A percentile compares a stretch with the other conserved stretches of the same genome.
Evolutionary conservation across 2,113 vertebrate species (phyloP).

Genomic region (Nicator chloris): DNA sequence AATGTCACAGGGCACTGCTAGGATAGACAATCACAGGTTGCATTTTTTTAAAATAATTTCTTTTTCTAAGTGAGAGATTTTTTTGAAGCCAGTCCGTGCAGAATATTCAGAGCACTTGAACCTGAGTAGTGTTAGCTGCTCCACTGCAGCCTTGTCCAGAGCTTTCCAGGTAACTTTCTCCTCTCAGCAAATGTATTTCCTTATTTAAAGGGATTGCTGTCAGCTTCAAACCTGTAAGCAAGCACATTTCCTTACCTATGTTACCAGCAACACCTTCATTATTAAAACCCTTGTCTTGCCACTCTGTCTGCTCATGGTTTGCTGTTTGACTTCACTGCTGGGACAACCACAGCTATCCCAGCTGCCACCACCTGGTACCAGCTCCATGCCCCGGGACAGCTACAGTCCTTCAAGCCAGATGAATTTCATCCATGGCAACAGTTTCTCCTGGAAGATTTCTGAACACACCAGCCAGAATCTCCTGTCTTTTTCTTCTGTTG

Average conservation of each 20-base stretch:
- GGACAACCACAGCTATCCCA: not conserved
- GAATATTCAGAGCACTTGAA: conserved; percentile 63
- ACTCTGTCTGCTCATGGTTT: not conserved
- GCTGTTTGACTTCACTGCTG: not conserved
- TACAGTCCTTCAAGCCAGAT: not conserved
- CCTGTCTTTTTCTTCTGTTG: not conserved
- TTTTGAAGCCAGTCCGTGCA: conserved; percentile 64
- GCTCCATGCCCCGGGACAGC: not conserved
- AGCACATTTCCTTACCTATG: conserved; percentile 64
- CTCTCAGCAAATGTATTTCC: conserved; percentile 40
- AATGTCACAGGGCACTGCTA: conserved; percentile 80
- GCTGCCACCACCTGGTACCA: not conserved
- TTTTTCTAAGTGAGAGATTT: conserved; percentile 65
- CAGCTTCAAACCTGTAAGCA: conserved; percentile 58
- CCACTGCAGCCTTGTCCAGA: not conserved
- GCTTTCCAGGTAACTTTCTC: conserved; percentile 22
- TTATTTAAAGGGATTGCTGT: conserved; percentile 62
- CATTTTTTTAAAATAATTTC: conserved; percentile 40
- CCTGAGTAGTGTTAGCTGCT: conserved; percentile 47
- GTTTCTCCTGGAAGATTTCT: not conserved
- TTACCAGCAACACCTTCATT: conserved; percentile 61
- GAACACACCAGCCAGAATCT: not conserved
- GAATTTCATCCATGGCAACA: not conserved
- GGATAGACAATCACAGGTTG: conserved; percentile 75
- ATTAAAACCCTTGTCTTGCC: conserved; percentile 62